A percentile compares a stretch with the other conserved stretches of the same genome.
Evolutionary conservation across 2,797 vertebrate species (phyloP).

Genomic region (Aldrovandia affinis): DNA sequence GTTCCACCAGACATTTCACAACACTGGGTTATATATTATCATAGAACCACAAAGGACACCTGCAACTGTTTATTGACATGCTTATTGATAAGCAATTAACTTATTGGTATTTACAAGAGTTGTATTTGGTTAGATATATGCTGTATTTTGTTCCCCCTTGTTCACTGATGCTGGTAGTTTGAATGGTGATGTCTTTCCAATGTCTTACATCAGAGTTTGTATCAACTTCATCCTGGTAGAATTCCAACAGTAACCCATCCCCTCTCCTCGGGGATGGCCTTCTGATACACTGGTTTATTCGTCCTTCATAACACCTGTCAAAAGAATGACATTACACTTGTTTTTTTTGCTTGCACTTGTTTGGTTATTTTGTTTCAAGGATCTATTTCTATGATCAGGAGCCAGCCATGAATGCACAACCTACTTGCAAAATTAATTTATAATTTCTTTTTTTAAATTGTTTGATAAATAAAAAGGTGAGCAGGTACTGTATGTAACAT

Average conservation of each 20-base stretch:
- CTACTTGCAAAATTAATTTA: not conserved
- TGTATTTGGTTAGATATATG: no score
- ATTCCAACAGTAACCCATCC: not conserved
- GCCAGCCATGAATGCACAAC: no score
- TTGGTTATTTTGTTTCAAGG: conserved; percentile 12
- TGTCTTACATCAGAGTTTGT: not conserved
- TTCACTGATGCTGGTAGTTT: no score
- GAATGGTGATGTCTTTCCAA: no score
- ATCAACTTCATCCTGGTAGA: not conserved
- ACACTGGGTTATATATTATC: no score
- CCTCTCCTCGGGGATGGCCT: not conserved
- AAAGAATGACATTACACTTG: not conserved
- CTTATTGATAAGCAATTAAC: no score
- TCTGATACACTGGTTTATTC: not conserved
- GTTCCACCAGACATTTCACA: no score
- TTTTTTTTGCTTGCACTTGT: not conserved
- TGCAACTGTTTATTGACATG: no score
- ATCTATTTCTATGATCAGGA: not conserved
- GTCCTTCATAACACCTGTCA: conserved; percentile 53
- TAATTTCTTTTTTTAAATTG: not conserved
- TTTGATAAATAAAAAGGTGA: not conserved
- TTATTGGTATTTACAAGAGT: no score
- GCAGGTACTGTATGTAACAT: no score
- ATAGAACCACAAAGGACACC: no score
- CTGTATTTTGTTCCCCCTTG: no score